These are phyloP conservation scores for Capricornis sumatraensis DNA, from an alignment of 2,113 vertebrate genomes.

Conservation along the genomic window DNA sequence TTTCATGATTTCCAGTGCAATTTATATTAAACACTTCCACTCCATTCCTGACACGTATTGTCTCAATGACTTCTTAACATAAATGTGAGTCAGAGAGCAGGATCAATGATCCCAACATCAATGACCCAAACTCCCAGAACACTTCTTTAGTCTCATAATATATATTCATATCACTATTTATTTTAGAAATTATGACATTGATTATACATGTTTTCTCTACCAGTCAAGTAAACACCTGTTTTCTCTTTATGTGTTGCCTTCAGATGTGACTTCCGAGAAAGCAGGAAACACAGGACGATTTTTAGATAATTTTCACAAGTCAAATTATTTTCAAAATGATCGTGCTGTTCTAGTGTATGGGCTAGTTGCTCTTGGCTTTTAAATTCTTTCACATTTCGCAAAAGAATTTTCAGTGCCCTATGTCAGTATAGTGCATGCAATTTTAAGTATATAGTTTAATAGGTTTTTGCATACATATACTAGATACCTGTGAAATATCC, in stretches of 20 bases:
- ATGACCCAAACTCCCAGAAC: neutral
- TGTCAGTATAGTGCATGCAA: neutral
- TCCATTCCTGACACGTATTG: neutral
- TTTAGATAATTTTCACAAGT: neutral
- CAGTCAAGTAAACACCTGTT: neutral
- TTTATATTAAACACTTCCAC: neutral
- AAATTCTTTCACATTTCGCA: neutral
- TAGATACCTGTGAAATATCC: neutral
- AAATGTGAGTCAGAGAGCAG: neutral
- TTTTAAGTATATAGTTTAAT: neutral
- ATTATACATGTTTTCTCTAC: neutral
- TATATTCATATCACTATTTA: neutral
- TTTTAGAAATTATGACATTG: neutral
- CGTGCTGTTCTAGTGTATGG: neutral
- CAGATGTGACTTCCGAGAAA: neutral
- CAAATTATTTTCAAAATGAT: slow-evolving; percentile 8
- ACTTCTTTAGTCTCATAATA: neutral
- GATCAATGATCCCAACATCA: neutral
- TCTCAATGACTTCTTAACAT: neutral
- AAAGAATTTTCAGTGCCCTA: neutral
- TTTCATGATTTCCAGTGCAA: neutral
- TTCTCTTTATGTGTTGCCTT: neutral
- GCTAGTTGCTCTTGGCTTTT: neutral
- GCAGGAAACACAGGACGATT: neutral
- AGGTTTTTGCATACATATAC: neutral